Percentiles rank a stretch among this genome's conserved stretches.
Conservation (phyloP, 2,113 vertebrate species). For the Pholis gunnellus region DNA sequence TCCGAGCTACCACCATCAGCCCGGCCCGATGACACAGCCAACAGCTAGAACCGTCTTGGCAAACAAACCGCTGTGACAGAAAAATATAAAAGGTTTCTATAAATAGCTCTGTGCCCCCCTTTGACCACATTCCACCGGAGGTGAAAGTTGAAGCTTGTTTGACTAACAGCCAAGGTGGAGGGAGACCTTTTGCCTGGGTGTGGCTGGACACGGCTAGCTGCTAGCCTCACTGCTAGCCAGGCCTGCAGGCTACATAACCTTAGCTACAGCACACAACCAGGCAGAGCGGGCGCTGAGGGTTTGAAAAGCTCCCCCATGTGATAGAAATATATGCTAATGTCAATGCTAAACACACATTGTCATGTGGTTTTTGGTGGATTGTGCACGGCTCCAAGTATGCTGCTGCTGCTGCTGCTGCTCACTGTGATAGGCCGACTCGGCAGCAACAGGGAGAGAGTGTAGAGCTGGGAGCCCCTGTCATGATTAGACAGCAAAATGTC, state of each 20-base stretch:
- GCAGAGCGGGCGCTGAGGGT: conserved; percentile 4
- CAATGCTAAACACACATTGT: conserved; percentile 46
- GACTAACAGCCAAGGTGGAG: conserved; percentile 58
- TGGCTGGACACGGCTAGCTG: conserved; percentile 59
- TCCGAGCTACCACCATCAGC: conserved; percentile 36
- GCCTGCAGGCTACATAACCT: conserved; percentile 36
- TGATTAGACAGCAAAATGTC: conserved; percentile 77
- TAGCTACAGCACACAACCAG: conserved; percentile 17
- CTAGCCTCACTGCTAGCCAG: conserved; percentile 30
- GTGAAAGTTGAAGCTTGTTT: conserved; percentile 79
- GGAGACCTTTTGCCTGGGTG: conserved; percentile 71
- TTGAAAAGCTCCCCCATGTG: conserved; percentile 22
- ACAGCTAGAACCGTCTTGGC: conserved; percentile 59
- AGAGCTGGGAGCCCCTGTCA: conserved; percentile 65
- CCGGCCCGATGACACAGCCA: conserved; percentile 59
- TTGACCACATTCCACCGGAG: conserved; percentile 72
- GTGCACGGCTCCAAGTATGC: conserved; percentile 30
- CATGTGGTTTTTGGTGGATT: conserved; percentile 44
- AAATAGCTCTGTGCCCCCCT: conserved; percentile 61
- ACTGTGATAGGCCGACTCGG: conserved; percentile 29
- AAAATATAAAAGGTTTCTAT: conserved; percentile 74
- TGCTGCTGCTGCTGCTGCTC: conserved; percentile 4
- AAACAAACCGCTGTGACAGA: conserved; percentile 67
- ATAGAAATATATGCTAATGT: conserved; percentile 55
- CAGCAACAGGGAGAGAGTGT: conserved; percentile 36